These are phyloP conservation scores for Polypterus senegalus DNA, from an alignment of 2,113 vertebrate species.

Conservation along the genomic window DNA sequence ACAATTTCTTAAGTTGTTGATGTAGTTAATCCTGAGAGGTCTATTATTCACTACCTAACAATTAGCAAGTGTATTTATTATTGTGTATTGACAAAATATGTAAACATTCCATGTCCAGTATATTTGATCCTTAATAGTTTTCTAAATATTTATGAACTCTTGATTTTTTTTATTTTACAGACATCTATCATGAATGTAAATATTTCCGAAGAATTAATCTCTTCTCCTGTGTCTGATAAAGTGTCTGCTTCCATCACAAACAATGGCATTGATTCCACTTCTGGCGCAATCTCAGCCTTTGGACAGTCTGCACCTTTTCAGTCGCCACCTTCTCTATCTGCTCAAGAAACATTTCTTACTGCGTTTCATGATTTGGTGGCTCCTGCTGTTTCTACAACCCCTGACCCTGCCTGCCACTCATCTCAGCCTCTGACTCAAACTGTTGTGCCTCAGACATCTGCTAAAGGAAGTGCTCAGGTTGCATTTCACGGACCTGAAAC, in stretches of 20 bases:
- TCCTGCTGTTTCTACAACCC: conserved; percentile 15
- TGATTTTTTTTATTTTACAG: conserved; percentile 35
- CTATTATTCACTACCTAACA: no score
- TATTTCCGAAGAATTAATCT: conserved; percentile 45
- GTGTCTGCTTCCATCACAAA: conserved; percentile 18
- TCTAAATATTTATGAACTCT: background rate
- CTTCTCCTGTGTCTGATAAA: conserved; percentile 31
- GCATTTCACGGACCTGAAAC: conserved; percentile 32
- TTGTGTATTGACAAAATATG: no score
- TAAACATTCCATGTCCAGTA: no score
- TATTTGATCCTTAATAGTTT: background rate
- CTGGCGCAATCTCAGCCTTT: conserved; percentile 37
- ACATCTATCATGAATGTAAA: conserved; percentile 44
- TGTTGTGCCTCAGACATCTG: conserved; percentile 29
- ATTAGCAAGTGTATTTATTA: no score
- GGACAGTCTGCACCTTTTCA: conserved; percentile 38
- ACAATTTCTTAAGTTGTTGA: no score
- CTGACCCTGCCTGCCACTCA: conserved; percentile 23
- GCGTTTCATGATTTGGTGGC: conserved; percentile 40
- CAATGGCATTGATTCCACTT: conserved; percentile 30
- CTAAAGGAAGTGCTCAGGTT: conserved; percentile 25
- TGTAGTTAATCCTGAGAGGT: no score
- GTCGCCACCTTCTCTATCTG: conserved; percentile 24
- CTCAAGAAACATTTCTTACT: conserved; percentile 38
- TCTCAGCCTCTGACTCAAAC: conserved; percentile 29